phyloP scores from a whole-genome alignment of 2,797 vertebrate species.

The Morus bassanus region DNA sequence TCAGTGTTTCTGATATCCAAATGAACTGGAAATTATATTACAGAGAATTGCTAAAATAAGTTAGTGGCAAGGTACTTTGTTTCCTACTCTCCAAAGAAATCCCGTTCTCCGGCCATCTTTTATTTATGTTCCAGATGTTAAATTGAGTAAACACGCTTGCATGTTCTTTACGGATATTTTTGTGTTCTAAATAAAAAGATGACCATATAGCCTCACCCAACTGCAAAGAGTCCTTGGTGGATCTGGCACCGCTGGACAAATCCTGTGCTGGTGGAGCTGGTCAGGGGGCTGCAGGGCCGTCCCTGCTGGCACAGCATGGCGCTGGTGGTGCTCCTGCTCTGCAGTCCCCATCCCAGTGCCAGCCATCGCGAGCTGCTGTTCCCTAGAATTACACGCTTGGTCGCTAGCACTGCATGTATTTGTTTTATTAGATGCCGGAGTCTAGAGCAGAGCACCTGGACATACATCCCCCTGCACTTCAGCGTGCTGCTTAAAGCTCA shows the following conservation, averaged over 20 bases:
- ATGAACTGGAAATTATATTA: slow-evolving; percentile 68
- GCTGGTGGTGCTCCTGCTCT: not conserved
- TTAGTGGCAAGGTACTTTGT: slow-evolving; percentile 59
- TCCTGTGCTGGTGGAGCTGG: not conserved
- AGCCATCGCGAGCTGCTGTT: not conserved
- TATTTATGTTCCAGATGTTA: slow-evolving; percentile 54
- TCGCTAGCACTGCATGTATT: accelerated
- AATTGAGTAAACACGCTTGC: not conserved
- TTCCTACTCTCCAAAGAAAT: slow-evolving; percentile 17
- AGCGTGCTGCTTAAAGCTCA: not conserved
- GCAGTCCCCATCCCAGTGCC: accelerated
- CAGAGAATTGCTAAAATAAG: slow-evolving; percentile 56
- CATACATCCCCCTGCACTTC: not conserved
- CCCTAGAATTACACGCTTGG: accelerated
- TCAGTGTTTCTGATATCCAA: slow-evolving; percentile 60
- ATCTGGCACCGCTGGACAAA: not conserved
- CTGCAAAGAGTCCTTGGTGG: not conserved
- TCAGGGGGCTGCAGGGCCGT: accelerated
- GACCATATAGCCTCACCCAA: accelerated
- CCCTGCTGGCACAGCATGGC: accelerated
- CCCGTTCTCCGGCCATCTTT: not conserved
- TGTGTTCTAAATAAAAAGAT: not conserved
- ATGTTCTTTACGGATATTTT: not conserved
- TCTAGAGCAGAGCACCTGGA: not conserved
- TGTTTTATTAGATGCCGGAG: not conserved